Evolutionary conservation across 2,888 invertebrate species (phyloP), one percentile per base, ranked within the genome.

Genomic region (Epinotia bilunana): DNA sequence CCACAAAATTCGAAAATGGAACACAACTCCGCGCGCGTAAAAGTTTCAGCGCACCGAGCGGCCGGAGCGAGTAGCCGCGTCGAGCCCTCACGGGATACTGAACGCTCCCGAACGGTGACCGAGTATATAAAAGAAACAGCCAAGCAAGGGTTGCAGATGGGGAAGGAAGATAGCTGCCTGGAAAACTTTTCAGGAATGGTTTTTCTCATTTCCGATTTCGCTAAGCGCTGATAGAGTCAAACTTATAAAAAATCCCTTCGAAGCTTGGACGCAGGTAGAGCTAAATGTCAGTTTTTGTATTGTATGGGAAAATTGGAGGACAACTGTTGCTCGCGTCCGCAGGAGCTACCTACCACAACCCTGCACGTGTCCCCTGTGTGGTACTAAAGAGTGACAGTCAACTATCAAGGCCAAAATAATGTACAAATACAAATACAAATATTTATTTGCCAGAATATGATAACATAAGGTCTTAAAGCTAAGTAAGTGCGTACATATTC

Each of bases 61-160:
- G 69, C 82, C 80, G 76, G 77, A 78, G 74, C 72, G 71, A 82
- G 79, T 81, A 81, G 80, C 78, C 84, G 83, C 80, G 76, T 68
- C 85, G 84, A 84, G 83, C 83, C 86, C 85, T 82, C 88, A 87
- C 86, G 88, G 82, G 83, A 80, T 74, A 92, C 92, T 91, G 68
- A 61, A 33, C 28, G 18, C 58, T 65, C 53, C 49, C 12, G 58
- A 58, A 9, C 39, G 23, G 9, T 69, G 87, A 65, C 20, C 43
- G 16, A 11, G 60, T 16, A 33, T 88, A 88, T 87, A 82, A n/a
- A n/a, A n/a, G n/a, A n/a, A 79, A 81, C 81, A 55, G 77, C 23
- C 43, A 6, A 58, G 77, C 23, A 46, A 6, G 70, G 67, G 63
- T 63, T 63, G 16, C 63, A 76, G 79, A 79, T 72, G 61, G 74